A percentile compares a stretch with the other conserved stretches of the same genome.
Evolutionary conservation across 2,888 invertebrate species (phyloP).

Genomic region (Calameuta filiformis): DNA sequence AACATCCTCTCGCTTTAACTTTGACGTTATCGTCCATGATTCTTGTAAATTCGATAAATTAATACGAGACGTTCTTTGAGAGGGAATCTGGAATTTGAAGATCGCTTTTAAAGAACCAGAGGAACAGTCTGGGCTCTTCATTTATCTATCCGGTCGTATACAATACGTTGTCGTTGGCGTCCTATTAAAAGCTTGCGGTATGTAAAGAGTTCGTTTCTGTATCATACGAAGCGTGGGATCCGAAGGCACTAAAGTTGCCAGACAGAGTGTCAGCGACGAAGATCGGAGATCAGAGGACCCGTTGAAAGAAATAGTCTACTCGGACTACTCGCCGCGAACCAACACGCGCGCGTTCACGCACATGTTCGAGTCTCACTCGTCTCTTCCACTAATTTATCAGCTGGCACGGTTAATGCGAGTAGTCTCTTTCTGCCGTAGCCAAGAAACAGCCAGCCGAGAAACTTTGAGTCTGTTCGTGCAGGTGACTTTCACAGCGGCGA

Average conservation of each 20-base stretch:
- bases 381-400: constrained; percentile 35
- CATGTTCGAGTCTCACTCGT: constrained; percentile 21
- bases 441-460: constrained; percentile 10
- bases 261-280: constrained; percentile 22
- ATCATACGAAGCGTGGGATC: constrained; percentile 4
- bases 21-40: background rate
- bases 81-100: background rate
- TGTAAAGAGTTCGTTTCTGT: constrained; percentile 8
- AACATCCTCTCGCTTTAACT: background rate
- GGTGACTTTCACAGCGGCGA: background rate
- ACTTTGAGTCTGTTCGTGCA: constrained; percentile 11
- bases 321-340: constrained; percentile 15
- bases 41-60: background rate
- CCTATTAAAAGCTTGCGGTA: constrained; percentile 20
- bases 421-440: background rate
- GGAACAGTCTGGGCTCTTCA: background rate
- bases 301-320: constrained; percentile 53
- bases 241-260: constrained; percentile 16
- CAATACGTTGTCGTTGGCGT: background rate
- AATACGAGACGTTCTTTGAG: background rate
- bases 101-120: background rate
- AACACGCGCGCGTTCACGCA: constrained; percentile 2
- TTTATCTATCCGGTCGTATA: background rate
- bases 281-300: constrained; percentile 50
- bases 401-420: constrained; percentile 21